Evolutionary conservation across 2,113 vertebrate species (phyloP).

Genomic region (Ceuthmochares aereus): DNA sequence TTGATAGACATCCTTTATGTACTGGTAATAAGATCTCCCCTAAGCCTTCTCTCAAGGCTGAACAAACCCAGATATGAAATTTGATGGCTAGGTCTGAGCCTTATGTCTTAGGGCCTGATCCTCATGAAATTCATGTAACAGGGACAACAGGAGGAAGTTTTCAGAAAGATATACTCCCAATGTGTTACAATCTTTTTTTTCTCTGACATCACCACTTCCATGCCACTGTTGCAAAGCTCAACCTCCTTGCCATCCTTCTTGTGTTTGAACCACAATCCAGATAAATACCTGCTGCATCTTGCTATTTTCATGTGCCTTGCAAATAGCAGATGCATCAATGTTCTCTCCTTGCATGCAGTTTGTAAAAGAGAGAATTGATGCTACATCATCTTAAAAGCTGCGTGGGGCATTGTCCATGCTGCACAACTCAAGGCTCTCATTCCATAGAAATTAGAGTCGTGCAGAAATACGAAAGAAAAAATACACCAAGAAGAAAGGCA

Average conservation of each 20-base stretch:
- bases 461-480: neutral
- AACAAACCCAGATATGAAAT: neutral
- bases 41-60: no score
- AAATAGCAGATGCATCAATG: neutral
- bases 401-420: neutral
- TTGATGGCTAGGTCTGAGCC: neutral
- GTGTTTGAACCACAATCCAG: neutral
- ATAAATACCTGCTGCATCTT: neutral
- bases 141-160: neutral
- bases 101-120: neutral
- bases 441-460: neutral
- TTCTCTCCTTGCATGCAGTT: neutral
- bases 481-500: neutral
- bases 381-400: neutral
- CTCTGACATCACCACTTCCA: neutral
- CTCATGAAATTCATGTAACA: neutral
- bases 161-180: neutral
- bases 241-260: neutral
- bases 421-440: neutral
- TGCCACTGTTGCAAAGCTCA: neutral
- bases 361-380: slow-evolving; percentile 15
- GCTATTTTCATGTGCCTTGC: neutral
- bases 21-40: no score
- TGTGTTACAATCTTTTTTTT: neutral
- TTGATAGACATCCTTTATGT: no score